phyloP scores from a whole-genome alignment of 2,113 vertebrate genomes.

The Tetrax tetrax region DNA sequence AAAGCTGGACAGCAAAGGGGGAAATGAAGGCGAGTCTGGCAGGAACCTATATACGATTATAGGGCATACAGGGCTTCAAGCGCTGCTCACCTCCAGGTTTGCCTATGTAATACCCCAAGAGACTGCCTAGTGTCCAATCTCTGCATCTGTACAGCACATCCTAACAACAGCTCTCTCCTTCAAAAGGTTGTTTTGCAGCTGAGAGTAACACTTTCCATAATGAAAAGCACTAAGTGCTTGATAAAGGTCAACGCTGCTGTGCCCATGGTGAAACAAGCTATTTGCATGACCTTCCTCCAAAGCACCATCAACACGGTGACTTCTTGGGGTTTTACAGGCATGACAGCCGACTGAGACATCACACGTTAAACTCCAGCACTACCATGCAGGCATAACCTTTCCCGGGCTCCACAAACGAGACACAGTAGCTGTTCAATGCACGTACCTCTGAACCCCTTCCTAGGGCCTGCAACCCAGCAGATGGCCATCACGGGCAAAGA shows the following conservation, averaged over 20 bases:
- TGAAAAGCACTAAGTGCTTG: not conserved
- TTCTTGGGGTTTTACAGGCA: not conserved
- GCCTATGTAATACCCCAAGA: not conserved
- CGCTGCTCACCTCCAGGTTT: not conserved
- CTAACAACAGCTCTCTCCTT: not conserved
- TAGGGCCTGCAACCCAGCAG: not conserved
- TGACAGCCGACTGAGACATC: not conserved
- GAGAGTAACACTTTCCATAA: not conserved
- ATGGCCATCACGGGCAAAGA: not conserved
- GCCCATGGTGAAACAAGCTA: not conserved
- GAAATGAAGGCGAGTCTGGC: not conserved
- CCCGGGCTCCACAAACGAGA: not conserved
- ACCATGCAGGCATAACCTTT: fast-evolving
- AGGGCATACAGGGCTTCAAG: not conserved
- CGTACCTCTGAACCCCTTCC: not conserved
- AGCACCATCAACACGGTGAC: not conserved
- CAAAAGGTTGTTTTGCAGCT: not conserved
- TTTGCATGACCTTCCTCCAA: not conserved
- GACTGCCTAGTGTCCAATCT: not conserved
- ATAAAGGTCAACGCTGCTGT: not conserved
- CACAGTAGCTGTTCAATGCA: not conserved
- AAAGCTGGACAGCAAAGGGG: not conserved
- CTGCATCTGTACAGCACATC: not conserved
- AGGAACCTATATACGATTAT: not conserved
- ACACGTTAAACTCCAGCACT: not conserved